Evolutionary conservation across 2,113 vertebrate species (phyloP).

Genomic region (Megaceryle torquata): DNA sequence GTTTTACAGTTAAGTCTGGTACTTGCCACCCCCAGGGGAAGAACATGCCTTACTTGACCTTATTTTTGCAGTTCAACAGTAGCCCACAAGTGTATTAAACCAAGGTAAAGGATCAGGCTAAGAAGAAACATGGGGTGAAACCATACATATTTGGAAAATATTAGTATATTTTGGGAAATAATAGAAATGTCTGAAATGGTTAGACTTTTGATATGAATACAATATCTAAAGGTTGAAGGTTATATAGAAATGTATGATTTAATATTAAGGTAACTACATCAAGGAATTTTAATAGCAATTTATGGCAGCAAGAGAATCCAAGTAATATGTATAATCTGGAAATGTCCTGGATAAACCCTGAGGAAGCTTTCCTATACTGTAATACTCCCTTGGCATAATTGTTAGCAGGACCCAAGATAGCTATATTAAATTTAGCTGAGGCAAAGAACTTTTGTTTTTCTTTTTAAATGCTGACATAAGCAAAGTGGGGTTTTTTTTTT

Average conservation of each 20-base stretch:
- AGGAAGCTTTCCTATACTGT: neutral
- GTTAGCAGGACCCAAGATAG: neutral
- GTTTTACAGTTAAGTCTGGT: neutral
- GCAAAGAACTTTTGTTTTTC: neutral
- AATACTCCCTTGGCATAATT: neutral
- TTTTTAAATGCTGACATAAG: neutral
- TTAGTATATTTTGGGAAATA: neutral
- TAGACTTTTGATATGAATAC: neutral
- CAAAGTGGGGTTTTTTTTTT: neutral
- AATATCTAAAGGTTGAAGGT: neutral
- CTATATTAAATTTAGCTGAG: neutral
- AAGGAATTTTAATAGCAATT: neutral
- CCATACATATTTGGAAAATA: neutral
- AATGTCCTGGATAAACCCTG: neutral
- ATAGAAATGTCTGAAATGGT: neutral
- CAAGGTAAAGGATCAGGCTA: neutral
- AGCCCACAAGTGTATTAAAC: neutral
- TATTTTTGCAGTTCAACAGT: neutral
- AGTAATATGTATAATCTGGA: neutral
- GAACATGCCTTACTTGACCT: neutral
- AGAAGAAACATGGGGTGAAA: neutral
- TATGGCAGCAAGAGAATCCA: neutral
- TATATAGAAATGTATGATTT: neutral
- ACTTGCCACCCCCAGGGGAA: neutral
- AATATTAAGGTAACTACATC: neutral